phyloP scores from a whole-genome alignment of 1,140 invertebrate species.

The Neotoxoptera formosana region DNA sequence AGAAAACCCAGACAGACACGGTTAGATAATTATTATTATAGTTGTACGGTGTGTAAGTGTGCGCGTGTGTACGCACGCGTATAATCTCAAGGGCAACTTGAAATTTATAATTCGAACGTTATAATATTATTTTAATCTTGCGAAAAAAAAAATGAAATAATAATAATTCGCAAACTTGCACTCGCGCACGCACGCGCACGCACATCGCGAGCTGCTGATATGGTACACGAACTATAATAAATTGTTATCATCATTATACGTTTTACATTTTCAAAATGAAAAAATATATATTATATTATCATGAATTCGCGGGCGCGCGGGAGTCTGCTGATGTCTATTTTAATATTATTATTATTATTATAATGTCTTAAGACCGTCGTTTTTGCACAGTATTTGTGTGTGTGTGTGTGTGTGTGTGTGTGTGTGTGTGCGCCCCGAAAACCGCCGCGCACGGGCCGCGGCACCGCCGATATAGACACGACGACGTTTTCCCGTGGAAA shows the following conservation, averaged over 20 bases:
- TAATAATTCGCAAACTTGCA: neutral
- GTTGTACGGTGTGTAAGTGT: neutral
- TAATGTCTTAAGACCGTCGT: no score
- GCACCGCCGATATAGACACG: no score
- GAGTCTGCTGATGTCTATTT: neutral
- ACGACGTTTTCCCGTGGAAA: no score
- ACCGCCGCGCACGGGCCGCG: no score
- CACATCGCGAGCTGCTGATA: neutral
- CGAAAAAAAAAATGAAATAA: slow-evolving; percentile 33
- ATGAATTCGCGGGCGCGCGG: neutral
- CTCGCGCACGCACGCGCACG: neutral
- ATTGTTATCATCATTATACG: no score
- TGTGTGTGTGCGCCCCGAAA: no score
- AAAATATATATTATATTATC: no score
- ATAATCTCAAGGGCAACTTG: slow-evolving; percentile 46
- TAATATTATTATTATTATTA: no score
- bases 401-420: no score
- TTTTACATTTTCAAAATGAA: no score
- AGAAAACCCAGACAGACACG: slow-evolving; percentile 26
- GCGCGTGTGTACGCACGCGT: neutral
- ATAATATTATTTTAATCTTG: neutral
- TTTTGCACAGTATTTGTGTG: no score
- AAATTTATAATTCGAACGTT: slow-evolving; percentile 38
- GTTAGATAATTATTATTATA: slow-evolving; percentile 40
- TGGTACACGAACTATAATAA: no score